Evolutionary conservation across 2,113 vertebrate species (phyloP).

Genomic region (Corythornis vintsioides): DNA sequence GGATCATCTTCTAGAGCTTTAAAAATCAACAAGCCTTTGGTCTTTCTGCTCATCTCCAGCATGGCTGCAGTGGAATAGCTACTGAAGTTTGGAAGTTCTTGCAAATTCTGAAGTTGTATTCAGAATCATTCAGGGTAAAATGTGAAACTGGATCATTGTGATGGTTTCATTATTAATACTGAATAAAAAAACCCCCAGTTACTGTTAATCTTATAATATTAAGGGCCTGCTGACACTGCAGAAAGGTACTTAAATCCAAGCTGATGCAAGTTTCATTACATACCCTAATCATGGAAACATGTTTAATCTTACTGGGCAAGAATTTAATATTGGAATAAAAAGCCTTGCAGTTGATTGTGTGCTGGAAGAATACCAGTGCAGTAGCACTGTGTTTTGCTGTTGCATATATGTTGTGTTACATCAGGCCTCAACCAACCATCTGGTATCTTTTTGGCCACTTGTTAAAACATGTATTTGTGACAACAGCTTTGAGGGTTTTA

Average conservation of each 20-base stretch:
- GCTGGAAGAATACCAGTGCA: not conserved
- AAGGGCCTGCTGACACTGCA: not conserved
- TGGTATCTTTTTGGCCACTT: not conserved
- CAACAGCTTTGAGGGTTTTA: conserved; percentile 13
- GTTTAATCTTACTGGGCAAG: not conserved
- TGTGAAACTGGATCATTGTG: not conserved
- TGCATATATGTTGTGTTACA: not conserved
- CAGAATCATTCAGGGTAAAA: not conserved
- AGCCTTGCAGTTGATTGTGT: not conserved
- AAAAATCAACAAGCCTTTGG: not conserved
- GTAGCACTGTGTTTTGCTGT: not conserved
- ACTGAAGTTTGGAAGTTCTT: not conserved
- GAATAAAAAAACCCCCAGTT: not conserved
- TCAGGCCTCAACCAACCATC: not conserved
- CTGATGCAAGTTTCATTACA: not conserved
- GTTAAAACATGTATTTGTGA: not conserved
- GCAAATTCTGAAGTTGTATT: not conserved
- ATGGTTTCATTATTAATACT: not conserved
- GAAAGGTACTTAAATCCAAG: not conserved
- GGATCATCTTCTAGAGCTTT: not conserved
- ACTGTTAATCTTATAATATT: not conserved
- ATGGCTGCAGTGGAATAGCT: not conserved
- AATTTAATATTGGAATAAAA: not conserved
- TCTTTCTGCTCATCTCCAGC: not conserved
- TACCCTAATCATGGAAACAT: not conserved